Evolutionary conservation across 1,140 invertebrate genomes (phyloP), one percentile per base, ranked within the genome.

Genomic region (Rhyzopertha dominica): DNA sequence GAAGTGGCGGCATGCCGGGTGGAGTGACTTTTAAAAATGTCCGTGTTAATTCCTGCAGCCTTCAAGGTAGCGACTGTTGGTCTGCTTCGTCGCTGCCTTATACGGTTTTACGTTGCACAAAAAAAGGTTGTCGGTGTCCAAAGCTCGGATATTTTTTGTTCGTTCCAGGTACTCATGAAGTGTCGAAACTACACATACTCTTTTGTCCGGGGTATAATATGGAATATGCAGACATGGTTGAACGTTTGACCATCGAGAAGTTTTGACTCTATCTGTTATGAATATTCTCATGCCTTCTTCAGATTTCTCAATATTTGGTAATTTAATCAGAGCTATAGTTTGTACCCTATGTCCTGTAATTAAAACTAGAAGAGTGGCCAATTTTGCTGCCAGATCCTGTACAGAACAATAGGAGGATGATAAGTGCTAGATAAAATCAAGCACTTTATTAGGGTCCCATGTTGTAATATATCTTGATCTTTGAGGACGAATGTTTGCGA

Each of bases 101-200:
- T 7, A 46, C 3, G 44, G 44, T 46, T 42, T 41, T 19, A 41
- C 49, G 34, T 30, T 25, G 8, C 46, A 49, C 20, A 49, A 19
- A n/a, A n/a, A n/a, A 9, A 47, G 8, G 1, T 18, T 23, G 7
- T 19, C 19, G 2, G 37, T 23, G 5, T 7, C 10, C 24, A 13
- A 29, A 16, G 17, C 13, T 41, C 38, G 23, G 30, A 29, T 13
- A 41, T 9, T 29, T 2, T n/a, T 16, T 19, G 38, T 41, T 16
- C 30, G 4, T n/a, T 41, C 38, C 17, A 41, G 17, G 20, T 29
- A 41, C 10, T 34, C 26, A 28, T 41, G 24, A 28, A 41, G 12
- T 4, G 38, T 41, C 5, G 16, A 23, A n/a, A 23, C 36, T 10
- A 42, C 39, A 34, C 39, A 42, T 8, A 42, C 3, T 36, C 32